Evolutionary conservation across 2,113 vertebrate species (phyloP), one percentile per base, ranked within the genome.

Genomic region (Tursiops truncatus): DNA sequence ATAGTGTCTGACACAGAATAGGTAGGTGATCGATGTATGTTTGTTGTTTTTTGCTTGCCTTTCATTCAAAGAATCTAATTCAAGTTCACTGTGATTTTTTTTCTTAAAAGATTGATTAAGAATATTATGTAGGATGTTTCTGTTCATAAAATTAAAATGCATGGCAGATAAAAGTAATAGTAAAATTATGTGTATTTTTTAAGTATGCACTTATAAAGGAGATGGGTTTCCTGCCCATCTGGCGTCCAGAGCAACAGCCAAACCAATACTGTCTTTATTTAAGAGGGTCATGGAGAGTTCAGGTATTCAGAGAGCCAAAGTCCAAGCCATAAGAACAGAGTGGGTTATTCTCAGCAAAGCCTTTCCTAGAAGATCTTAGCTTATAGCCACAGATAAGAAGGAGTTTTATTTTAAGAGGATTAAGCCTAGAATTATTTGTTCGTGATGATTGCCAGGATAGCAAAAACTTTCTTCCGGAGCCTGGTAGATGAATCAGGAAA

Each of bases 361-460:
- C 14, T 96, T 93, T 74, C 88, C 95, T 73, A 87, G 89, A 68
- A 50, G 38, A 93, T 88, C 67, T 96, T 86, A 80, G 70, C 38
- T 67, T 94, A 97, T 70, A 97, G 8, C 18, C 76, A 91, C 65
- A 70, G 81, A 92, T 91, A 96, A 96, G 85, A 96, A 97, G 36
- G 11, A 91, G 94, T 36, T 89, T 97, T 96, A 92, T 94, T 96
- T 97, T 95, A 91, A 96, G 79, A 97, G 58, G 81, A 96, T 96
- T 96, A 96, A 80, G 50, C 6, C 20, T 80, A 84, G 44, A 94
- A 70, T 94, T 96, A 73, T 97, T 97, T 97, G 73, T 96, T 93
- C 31, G 25, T 94, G 50, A 87, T 94, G 82, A 95, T 60, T 97
- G 50, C 26, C 79, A 89, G 28, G 63, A 94, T 80, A 97, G 74